These are phyloP conservation scores for Hexactinellida sp. DNA, from an alignment of 37 sponge, comb jelly and placozoan species.

Conservation along the genomic window DNA sequence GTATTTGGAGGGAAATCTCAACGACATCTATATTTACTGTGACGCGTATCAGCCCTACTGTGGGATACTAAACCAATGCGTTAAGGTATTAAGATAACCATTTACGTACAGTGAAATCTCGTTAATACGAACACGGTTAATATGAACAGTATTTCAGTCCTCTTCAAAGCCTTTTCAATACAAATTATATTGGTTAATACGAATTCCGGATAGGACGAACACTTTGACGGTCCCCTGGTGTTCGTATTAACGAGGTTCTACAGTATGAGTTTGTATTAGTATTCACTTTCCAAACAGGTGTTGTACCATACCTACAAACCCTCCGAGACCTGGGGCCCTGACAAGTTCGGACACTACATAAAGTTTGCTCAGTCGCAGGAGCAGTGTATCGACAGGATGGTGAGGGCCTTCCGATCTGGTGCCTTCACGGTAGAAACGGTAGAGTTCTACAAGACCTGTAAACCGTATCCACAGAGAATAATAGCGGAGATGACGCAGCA, in stretches of 20 bases:
- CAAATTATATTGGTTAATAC: too few species aligned
- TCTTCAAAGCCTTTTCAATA: too few species aligned
- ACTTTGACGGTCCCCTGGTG: too few species aligned
- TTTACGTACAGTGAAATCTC: too few species aligned
- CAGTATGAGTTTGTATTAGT: too few species aligned
- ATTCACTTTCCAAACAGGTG: too few species aligned
- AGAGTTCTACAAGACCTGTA: slow-evolving; percentile 27
- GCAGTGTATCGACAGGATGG: slow-evolving; percentile 30
- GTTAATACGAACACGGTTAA: too few species aligned
- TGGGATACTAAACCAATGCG: neutral
- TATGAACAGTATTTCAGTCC: too few species aligned
- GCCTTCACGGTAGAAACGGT: slow-evolving; percentile 26
- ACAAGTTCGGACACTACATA: neutral
- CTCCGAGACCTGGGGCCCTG: slow-evolving; percentile 10
- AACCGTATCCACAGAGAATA: slow-evolving; percentile 30
- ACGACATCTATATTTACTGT: neutral
- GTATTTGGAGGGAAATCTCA: neutral
- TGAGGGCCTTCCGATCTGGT: slow-evolving; percentile 31
- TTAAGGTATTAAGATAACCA: too few species aligned
- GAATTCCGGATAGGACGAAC: too few species aligned
- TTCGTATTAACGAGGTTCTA: too few species aligned
- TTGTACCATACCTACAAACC: neutral
- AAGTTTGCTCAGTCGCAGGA: slow-evolving; percentile 25
- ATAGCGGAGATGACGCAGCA: slow-evolving; percentile 28
- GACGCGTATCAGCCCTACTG: neutral